Evolutionary conservation across 2,797 vertebrate genomes (phyloP), one percentile per base, ranked within the genome.

Genomic region (Peromyscus aztecus): DNA sequence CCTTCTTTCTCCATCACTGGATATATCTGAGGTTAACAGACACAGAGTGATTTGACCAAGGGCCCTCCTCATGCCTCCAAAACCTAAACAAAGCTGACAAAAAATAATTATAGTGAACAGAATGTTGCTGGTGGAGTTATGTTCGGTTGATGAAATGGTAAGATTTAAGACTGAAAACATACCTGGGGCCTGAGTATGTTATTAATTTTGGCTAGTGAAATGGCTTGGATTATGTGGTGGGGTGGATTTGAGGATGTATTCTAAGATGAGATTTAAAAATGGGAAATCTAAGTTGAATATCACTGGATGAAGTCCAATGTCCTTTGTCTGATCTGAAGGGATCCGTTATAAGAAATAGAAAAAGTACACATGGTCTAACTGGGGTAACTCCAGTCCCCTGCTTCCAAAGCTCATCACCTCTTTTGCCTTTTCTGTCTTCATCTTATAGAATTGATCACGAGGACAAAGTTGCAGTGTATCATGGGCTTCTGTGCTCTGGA

Each of bases 21-120:
- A 90, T 99, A 99, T 88, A 98, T 97, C 99, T 99, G 97, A 16
- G 83, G 71, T 46, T 27, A 87, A 87, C 3, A 86, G 37, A 73
- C 55, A 76, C 5, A 61, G n/a, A 31, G 27, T 84, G 27, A 76
- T 61, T 89, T 76, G 12, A 61, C 11, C 4, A n/a, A 55, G 46
- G 6, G 13, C 5, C 16, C n/a, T 75, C 14, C 2, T 6, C 14
- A 40, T 81, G 40, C 6, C n/a, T 69, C 14, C 9, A n/a, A 71
- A 85, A 6, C 78, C 12, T 34, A 76, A 52, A 31, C 1, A 49
- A 75, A 92, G 76, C 0, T 63, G 8, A 5, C 43, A 4, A 10
- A 16, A 6, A 84, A 6, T 21, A 43, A 52, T 81, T 87, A 81
- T 0, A 27, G 1, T 27, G 24, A 43, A 55, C 34, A 34, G 7